Evolutionary conservation across 1,140 invertebrate genomes (phyloP).

Genomic region (Aleiodes sp.): DNA sequence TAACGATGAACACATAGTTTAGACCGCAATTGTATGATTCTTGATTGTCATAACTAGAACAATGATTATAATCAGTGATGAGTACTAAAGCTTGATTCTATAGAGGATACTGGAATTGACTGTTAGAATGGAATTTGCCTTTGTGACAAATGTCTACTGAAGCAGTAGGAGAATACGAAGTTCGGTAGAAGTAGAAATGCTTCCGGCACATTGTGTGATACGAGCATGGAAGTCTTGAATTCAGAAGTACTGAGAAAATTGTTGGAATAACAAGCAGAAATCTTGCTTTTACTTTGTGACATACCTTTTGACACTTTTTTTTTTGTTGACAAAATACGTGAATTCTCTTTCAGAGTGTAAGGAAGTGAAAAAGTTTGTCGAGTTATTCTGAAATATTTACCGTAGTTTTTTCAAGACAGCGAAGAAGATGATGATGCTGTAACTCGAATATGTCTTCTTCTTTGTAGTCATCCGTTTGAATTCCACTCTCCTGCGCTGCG

Average conservation of each 20-base stretch:
- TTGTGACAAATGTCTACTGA: not conserved
- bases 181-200: not conserved
- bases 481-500: conserved; percentile 89
- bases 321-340: not conserved
- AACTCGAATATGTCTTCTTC: conserved; percentile 98
- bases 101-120: not conserved
- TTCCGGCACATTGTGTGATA: not conserved
- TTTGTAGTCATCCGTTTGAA: conserved; percentile 87
- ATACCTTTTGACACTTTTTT: too few species aligned
- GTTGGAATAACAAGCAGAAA: not conserved
- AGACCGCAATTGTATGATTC: not conserved
- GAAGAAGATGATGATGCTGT: conserved; percentile 97
- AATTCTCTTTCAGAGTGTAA: conserved; percentile 35
- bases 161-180: not conserved
- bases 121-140: not conserved
- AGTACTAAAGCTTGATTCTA: not conserved
- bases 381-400: conserved; percentile 67
- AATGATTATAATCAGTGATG: not conserved
- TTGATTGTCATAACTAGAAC: not conserved
- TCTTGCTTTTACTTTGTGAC: not conserved
- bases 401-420: conserved; percentile 97
- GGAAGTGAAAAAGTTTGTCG: conserved; percentile 31
- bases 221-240: not conserved
- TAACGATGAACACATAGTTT: not conserved
- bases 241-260: not conserved